Conservation (phyloP, 2,888 invertebrate genomes). For the Lasioglossum zephyrum region DNA sequence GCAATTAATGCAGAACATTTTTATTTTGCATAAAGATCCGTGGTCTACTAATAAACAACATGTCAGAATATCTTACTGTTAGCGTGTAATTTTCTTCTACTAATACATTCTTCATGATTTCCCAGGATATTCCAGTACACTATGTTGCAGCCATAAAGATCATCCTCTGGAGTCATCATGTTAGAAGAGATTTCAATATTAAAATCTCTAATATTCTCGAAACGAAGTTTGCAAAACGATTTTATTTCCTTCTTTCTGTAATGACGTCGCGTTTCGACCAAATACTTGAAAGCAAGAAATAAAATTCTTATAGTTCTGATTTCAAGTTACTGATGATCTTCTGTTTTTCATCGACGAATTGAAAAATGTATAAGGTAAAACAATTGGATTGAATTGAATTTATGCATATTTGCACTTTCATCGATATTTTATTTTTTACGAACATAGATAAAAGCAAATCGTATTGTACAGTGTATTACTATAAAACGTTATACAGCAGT, state of each 20-base stretch:
- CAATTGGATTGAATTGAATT: background rate
- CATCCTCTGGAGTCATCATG: conserved; percentile 61
- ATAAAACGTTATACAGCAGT: background rate
- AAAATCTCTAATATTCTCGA: background rate
- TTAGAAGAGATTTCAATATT: conserved; percentile 13
- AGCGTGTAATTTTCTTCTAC: conserved; percentile 23
- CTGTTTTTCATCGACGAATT: conserved; percentile 16
- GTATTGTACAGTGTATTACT: background rate
- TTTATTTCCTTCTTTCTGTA: conserved; percentile 24
- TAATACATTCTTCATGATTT: conserved; percentile 47
- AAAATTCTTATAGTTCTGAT: conserved; percentile 21
- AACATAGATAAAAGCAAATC: background rate
- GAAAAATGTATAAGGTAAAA: background rate
- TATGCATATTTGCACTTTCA: background rate
- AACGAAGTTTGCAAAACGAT: background rate
- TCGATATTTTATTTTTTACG: conserved; percentile 18
- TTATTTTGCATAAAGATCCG: no score
- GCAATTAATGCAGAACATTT: no score
- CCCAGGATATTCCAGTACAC: conserved; percentile 63
- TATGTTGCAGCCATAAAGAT: conserved; percentile 55
- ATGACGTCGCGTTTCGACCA: conserved; percentile 25
- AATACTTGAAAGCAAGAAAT: conserved; percentile 10
- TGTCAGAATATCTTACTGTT: conserved; percentile 46
- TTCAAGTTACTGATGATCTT: conserved; percentile 29
- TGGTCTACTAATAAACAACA: background rate